phyloP scores from a whole-genome alignment of 2,888 invertebrate species.

The Hyles lineata region DNA sequence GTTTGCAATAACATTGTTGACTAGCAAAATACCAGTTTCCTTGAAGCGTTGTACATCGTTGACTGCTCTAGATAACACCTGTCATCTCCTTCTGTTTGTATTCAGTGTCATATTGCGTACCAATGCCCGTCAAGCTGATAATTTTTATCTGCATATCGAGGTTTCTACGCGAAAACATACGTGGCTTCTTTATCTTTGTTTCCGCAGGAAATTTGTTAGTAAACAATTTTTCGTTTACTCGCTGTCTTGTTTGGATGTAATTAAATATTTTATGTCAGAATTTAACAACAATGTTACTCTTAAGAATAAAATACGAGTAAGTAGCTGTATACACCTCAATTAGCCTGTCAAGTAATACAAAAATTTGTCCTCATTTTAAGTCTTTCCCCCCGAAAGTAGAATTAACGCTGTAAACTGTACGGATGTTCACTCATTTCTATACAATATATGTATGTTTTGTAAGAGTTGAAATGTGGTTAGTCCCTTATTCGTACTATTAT shows the following conservation, averaged over 20 bases:
- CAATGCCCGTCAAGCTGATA: conserved; percentile 1
- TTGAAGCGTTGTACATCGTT: conserved; percentile 4
- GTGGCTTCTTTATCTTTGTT: neutral
- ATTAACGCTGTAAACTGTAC: too few relatives aligned
- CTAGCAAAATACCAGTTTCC: neutral
- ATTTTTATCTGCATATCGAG: neutral
- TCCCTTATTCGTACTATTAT: neutral
- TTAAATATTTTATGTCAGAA: neutral
- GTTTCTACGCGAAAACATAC: neutral
- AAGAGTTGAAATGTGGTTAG: neutral
- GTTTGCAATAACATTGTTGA: conserved; percentile 5
- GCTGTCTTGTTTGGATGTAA: neutral
- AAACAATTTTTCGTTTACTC: neutral
- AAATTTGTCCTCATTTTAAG: too few relatives aligned
- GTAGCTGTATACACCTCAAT: too few relatives aligned
- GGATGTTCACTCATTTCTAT: too few relatives aligned
- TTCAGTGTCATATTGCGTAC: conserved; percentile 15
- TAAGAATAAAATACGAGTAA: too few relatives aligned
- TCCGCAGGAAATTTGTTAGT: neutral
- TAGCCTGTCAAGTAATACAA: too few relatives aligned
- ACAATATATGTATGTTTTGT: too few relatives aligned
- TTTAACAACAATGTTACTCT: neutral
- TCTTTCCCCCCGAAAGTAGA: too few relatives aligned
- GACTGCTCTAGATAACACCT: conserved; percentile 4
- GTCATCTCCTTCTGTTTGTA: conserved; percentile 5